Conservation (phyloP, 2,888 invertebrate genomes). For the Chrysodeixis includens region DNA sequence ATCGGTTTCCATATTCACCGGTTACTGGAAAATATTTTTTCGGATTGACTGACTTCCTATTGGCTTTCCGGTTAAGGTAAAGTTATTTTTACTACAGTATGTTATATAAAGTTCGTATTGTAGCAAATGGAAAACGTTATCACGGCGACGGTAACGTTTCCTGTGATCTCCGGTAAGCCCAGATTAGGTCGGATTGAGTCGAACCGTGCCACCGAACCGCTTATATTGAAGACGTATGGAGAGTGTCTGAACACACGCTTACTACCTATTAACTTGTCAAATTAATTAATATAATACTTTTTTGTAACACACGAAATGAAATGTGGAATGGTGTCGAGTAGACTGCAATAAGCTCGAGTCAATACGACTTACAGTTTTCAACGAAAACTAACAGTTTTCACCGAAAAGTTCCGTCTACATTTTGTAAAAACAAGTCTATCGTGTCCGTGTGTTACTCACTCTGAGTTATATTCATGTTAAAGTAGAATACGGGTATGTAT, state of each 20-base stretch:
- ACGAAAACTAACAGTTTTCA: not conserved
- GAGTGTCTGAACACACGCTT: conserved; percentile 60
- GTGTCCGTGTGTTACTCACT: not conserved
- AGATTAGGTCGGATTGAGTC: conserved; percentile 81
- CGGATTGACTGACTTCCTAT: not conserved
- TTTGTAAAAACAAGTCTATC: not conserved
- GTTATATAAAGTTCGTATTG: conserved; percentile 57
- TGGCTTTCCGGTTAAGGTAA: conserved; percentile 3
- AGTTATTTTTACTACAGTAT: conserved; percentile 25
- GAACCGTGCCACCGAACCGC: conserved; percentile 67
- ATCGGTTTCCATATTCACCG: not conserved
- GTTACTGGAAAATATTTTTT: not conserved
- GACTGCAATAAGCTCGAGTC: not conserved
- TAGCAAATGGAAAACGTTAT: conserved; percentile 76
- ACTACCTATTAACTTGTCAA: conserved; percentile 66
- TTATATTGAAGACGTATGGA: conserved; percentile 69
- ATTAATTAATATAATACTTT: conserved; percentile 54
- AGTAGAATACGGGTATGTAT: not conserved
- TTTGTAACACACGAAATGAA: not conserved
- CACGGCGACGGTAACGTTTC: conserved; percentile 77
- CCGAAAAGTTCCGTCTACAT: not conserved
- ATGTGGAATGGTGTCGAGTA: not conserved
- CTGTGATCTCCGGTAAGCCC: conserved; percentile 81
- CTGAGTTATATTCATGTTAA: not conserved
- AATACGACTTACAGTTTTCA: not conserved